Evolutionary conservation across 2,797 vertebrate genomes (phyloP).

Genomic region (Clarias fuscus): DNA sequence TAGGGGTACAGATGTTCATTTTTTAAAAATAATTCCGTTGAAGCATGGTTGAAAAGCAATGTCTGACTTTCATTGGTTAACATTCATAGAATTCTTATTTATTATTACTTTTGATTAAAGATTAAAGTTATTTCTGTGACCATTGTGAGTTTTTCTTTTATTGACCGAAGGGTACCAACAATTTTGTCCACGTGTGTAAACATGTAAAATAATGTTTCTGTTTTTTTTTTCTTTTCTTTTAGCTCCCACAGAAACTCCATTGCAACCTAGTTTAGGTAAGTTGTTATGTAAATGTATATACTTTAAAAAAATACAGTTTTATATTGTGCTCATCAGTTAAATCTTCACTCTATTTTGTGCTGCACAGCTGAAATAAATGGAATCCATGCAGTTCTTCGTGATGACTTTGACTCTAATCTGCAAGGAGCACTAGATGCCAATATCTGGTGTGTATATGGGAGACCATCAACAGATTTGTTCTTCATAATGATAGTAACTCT

Average conservation of each 20-base stretch:
- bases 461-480: not conserved
- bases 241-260: slow-evolving; percentile 92
- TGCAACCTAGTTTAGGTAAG: slow-evolving; percentile 88
- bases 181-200: too few relatives aligned
- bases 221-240: slow-evolving; percentile 59
- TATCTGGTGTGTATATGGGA: slow-evolving; percentile 84
- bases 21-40: too few relatives aligned
- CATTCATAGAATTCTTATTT: too few relatives aligned
- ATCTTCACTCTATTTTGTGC: not conserved
- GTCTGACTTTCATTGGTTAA: too few relatives aligned
- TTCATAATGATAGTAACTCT: not conserved
- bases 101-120: too few relatives aligned
- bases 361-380: slow-evolving; percentile 88
- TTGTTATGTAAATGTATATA: slow-evolving; percentile 57
- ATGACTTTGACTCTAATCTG: slow-evolving; percentile 94
- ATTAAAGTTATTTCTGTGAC: too few relatives aligned
- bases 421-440: slow-evolving; percentile 85
- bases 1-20: too few relatives aligned
- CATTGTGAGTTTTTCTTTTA: too few relatives aligned
- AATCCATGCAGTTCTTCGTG: slow-evolving; percentile 88
- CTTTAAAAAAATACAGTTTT: not conserved
- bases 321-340: not conserved
- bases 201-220: not conserved
- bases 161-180: too few relatives aligned
- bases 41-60: too few relatives aligned